Evolutionary conservation across 2,797 vertebrate species (phyloP).

Genomic region (Mionectes olivaceus): DNA sequence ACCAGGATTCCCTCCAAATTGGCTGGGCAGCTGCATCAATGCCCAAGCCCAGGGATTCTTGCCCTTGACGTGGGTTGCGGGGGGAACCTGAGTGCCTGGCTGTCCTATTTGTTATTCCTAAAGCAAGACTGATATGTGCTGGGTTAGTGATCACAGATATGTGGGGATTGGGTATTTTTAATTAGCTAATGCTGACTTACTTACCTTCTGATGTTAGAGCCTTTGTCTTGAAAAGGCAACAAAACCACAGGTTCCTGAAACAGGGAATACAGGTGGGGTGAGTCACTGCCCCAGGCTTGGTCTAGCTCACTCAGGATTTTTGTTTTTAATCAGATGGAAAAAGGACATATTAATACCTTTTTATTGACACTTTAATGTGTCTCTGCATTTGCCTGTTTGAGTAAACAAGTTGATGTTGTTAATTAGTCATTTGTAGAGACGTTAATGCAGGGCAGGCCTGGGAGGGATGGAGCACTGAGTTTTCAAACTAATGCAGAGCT

Average conservation of each 20-base stretch:
- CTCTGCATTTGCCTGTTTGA: background rate
- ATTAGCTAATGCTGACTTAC: background rate
- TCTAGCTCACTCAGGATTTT: background rate
- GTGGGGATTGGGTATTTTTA: background rate
- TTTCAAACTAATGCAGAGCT: background rate
- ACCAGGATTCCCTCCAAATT: background rate
- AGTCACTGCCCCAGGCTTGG: background rate
- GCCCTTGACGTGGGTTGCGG: background rate
- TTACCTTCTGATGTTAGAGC: background rate
- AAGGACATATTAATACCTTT: background rate
- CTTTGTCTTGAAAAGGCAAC: background rate
- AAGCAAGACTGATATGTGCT: background rate
- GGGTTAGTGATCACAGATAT: background rate
- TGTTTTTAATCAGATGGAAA: background rate
- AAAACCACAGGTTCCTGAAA: conserved; percentile 10
- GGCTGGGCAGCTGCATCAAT: background rate
- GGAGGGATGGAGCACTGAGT: background rate
- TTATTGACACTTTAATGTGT: background rate
- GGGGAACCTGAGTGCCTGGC: fast-evolving
- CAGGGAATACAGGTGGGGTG: fast-evolving
- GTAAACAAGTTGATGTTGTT: background rate
- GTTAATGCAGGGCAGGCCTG: background rate
- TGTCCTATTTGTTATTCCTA: background rate
- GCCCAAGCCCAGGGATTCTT: background rate
- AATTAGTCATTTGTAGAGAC: background rate